Evolutionary conservation across 2,113 vertebrate genomes (phyloP), one percentile per base, ranked within the genome.

Genomic region (Stegostoma tigrinum): DNA sequence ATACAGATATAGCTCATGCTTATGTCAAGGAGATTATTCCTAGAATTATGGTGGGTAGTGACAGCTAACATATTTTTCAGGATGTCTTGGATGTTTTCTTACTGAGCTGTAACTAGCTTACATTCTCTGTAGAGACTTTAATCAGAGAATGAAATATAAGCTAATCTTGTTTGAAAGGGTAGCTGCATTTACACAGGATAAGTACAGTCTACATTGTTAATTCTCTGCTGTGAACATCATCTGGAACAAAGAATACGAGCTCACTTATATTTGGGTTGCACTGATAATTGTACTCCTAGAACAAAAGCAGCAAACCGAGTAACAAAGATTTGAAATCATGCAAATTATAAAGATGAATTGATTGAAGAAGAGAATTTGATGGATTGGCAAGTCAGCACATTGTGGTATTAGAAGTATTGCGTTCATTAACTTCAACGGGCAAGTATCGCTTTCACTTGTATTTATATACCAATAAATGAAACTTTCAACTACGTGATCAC

Each of bases 111-210:
- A n/a, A 91, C 55, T 64, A 64, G 64, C 64, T 19, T 14, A 5
- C 30, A 91, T 48, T 86, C 83, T 45, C 45, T 45, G 48, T n/a
- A n/a, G 19, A 7, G 48, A 55, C 14, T 86, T 89, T 55, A 61
- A 55, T 89, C 55, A 30, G 30, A 91, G 55, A 91, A 91, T 91
- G 55, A 91, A 64, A 91, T 91, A 64, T n/a, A 91, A 91, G 27
- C 55, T 64, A 91, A 91, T 91, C 55, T 64, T 55, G 30, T 89
- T 61, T 91, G 87, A 91, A 91, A 64, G 55, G 52, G n/a, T 34
- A n/a, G 52, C 30, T n/a, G 64, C 52, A n/a, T 64, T 91, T 91
- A 55, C 34, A 91, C 3, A 64, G 55, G 27, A 34, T 64, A 64
- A 64, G 15, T 91, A 19, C 17, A 15, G 48, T 30, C n/a, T 61